phyloP scores from a whole-genome alignment of 2,113 vertebrate genomes.

The Ursus arctos region DNA sequence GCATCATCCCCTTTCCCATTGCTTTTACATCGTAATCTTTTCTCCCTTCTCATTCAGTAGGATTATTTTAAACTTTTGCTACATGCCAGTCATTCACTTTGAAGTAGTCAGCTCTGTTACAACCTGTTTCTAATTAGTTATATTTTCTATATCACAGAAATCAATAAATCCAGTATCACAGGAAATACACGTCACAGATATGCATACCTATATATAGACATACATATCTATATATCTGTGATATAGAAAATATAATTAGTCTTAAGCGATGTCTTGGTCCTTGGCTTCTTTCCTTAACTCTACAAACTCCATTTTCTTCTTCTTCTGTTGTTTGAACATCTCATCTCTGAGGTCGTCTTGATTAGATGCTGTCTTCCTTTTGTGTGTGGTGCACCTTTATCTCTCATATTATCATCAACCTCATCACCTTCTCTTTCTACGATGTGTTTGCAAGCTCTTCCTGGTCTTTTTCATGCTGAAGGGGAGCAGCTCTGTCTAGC shows the following conservation, averaged over 20 bases:
- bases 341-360: not conserved
- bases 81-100: not conserved
- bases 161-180: not conserved
- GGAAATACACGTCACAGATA: not conserved
- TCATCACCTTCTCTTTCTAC: not conserved
- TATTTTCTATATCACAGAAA: not conserved
- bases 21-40: not conserved
- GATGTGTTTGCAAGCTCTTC: not conserved
- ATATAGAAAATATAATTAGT: not conserved
- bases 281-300: not conserved
- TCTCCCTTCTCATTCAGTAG: not conserved
- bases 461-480: not conserved
- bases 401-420: not conserved
- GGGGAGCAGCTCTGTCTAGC: not conserved
- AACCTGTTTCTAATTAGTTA: not conserved
- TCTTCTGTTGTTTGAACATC: not conserved
- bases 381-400: not conserved
- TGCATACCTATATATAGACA: not conserved
- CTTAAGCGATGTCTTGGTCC: not conserved
- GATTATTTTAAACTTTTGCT: conserved; percentile 4
- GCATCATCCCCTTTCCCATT: not conserved
- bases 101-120: not conserved
- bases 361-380: not conserved
- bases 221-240: not conserved
- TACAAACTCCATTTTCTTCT: not conserved